These are phyloP conservation scores for Neocrepidodera transversa DNA, from an alignment of 2,888 invertebrate species.

Conservation along the genomic window DNA sequence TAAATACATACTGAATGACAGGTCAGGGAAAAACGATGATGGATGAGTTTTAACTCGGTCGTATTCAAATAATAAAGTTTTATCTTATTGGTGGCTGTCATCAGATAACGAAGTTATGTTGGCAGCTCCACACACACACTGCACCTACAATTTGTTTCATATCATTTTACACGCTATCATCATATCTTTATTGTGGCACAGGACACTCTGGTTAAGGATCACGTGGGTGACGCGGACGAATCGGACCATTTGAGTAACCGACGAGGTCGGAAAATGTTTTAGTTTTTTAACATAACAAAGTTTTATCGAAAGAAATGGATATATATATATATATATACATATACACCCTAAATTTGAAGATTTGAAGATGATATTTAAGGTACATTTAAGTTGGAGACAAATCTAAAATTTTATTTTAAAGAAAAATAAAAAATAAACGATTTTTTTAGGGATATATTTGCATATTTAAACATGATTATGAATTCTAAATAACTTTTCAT, in stretches of 20 bases:
- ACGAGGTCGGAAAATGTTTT: constrained; percentile 20
- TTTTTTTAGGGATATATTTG: no score
- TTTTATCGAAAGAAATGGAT: no score
- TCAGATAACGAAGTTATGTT: constrained; percentile 55
- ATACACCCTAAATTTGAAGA: no score
- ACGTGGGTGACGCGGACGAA: constrained; percentile 50
- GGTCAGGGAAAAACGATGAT: constrained; percentile 30
- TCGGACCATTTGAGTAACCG: constrained; percentile 41
- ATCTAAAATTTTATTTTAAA: no score
- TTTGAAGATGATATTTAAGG: no score
- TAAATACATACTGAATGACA: constrained; percentile 32
- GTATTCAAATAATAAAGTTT: constrained; percentile 43
- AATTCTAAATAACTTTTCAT: no score
- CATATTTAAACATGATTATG: no score
- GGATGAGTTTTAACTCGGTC: constrained; percentile 32
- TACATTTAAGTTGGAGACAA: no score
- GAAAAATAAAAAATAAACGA: no score
- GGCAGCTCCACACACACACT: constrained; percentile 51
- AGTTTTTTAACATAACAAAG: no score
- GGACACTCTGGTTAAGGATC: constrained; percentile 55
- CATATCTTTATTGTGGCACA: constrained; percentile 55
- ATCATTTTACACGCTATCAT: constrained; percentile 59
- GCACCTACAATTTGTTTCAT: constrained; percentile 59
- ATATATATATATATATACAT: no score
- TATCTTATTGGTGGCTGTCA: constrained; percentile 51